Evolutionary conservation across 2,113 vertebrate species (phyloP), one percentile per base, ranked within the genome.

Genomic region (Perca schrenkii): DNA sequence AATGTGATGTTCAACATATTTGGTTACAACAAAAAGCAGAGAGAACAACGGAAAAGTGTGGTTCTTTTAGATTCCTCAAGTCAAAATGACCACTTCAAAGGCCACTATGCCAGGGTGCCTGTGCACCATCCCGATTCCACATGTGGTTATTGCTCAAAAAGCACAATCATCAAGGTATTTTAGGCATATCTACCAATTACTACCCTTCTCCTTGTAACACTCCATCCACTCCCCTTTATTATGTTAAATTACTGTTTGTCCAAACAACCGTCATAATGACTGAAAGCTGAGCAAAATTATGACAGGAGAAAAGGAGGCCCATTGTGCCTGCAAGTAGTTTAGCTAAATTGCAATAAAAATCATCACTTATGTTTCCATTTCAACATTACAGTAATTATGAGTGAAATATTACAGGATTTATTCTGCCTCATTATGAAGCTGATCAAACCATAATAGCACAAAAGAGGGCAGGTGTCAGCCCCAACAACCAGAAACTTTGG

Each of bases 21-120:
- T 56, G 80, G 46, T 46, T 11, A 22, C 63, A 86, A 83, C 40
- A 76, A 82, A 90, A 89, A 77, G 12, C 73, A 65, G 69, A 86
- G 40, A 82, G 65, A 80, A 81, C 80, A 87, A 90, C 73, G 46
- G 70, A 71, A 68, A 80, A 64, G 3, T 11, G 82, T 25, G 77
- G 74, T 84, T 80, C 54, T 74, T 82, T 66, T 50, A 80, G 78
- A 77, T 73, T 84, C 83, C 79, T 69, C 17, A 25, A 86, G 80
- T 82, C 77, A 80, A 75, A 62, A 28, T 76, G 89, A 84, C 90
- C 90, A 94, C 94, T 92, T 94, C 79, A 94, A 94, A 93, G 84
- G 49, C 56, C 19, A 12, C 53, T 62, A 67, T 43, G 78, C 78
- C 53, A n/a, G 54, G 57, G 69, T 50, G 70, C 63, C 60, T 82